Percentiles rank a stretch among this genome's conserved stretches.
phyloP scores from a whole-genome alignment of 2,113 vertebrate genomes.

The Forbesichthys papilliferus region DNA sequence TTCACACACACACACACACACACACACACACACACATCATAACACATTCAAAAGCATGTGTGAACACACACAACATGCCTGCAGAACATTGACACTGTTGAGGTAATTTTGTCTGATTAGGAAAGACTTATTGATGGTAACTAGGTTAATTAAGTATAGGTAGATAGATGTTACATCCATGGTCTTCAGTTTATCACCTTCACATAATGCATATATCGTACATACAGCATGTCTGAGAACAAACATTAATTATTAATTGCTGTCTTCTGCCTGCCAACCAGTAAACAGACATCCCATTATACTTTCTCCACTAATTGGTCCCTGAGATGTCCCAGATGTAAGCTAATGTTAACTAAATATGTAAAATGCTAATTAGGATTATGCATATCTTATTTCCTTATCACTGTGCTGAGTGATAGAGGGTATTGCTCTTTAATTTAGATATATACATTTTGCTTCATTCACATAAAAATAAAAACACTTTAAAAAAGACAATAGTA shows the following conservation, averaged over 20 bases:
- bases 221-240: background rate
- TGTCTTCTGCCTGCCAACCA: constrained; percentile 26
- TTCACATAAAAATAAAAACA: background rate
- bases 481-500: background rate
- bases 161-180: too few species aligned
- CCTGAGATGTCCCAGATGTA: constrained; percentile 29
- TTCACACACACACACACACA: constrained; percentile 13
- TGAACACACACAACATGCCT: background rate
- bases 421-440: background rate
- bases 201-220: too few species aligned
- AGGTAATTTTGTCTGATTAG: too few species aligned
- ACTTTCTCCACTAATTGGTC: constrained; percentile 2
- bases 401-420: constrained; percentile 1
- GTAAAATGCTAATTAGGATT: constrained; percentile 12
- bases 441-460: background rate
- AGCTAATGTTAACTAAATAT: constrained; percentile 43
- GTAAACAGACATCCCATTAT: constrained; percentile 10
- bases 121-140: too few species aligned
- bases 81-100: too few species aligned
- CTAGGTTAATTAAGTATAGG: too few species aligned
- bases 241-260: constrained; percentile 29
- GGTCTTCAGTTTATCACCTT: too few species aligned
- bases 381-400: constrained; percentile 22
- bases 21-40: background rate
- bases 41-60: constrained; percentile 1